These are phyloP conservation scores for Heliconius sara DNA, from an alignment of 2,888 invertebrate genomes.

Conservation along the genomic window DNA sequence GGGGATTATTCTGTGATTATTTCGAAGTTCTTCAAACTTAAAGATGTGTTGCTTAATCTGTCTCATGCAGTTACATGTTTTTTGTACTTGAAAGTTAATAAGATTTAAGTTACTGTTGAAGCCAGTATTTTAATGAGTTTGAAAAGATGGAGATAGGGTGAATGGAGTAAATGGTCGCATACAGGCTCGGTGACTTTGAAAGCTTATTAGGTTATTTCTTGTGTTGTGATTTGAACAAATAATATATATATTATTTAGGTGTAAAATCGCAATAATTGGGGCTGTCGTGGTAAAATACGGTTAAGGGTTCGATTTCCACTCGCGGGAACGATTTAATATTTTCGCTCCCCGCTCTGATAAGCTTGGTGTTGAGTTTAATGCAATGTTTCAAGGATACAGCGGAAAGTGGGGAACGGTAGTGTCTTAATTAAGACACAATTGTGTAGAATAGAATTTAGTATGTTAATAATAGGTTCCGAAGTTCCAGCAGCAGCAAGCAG, in stretches of 20 bases:
- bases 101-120: not conserved
- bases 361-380: too few relatives aligned
- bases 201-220: not conserved
- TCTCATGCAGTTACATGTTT: conserved; percentile 21
- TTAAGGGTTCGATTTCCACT: too few relatives aligned
- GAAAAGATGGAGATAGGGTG: not conserved
- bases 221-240: not conserved
- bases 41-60: conserved; percentile 36
- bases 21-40: conserved; percentile 38
- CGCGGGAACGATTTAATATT: too few relatives aligned
- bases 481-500: too few relatives aligned
- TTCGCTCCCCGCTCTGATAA: too few relatives aligned
- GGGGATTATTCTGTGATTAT: conserved; percentile 58
- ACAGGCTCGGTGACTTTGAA: not conserved
- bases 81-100: conserved; percentile 22
- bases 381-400: too few relatives aligned
- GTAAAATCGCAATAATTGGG: too few relatives aligned
- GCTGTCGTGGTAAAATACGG: too few relatives aligned
- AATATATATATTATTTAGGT: not conserved
- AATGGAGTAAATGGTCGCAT: not conserved
- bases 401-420: too few relatives aligned
- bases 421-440: too few relatives aligned
- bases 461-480: too few relatives aligned
- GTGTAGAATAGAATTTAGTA: too few relatives aligned
- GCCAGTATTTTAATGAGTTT: not conserved